Conservation (phyloP, 2,888 invertebrate species). For the Baronia brevicornis region DNA sequence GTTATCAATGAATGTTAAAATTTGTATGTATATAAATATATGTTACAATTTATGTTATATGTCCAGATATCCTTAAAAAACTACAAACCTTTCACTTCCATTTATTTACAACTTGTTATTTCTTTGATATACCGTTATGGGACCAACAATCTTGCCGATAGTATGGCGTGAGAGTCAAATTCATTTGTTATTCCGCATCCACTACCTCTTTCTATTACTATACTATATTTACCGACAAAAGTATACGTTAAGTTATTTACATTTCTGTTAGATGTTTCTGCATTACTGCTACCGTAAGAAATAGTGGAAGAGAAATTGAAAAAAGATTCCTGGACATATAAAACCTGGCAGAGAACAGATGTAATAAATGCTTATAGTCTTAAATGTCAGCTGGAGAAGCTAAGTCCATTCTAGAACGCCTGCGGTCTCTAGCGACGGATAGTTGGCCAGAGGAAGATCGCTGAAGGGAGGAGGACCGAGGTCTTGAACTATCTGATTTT, state of each 20-base stretch:
- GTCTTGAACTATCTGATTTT: conserved; percentile 55
- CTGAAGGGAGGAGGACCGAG: conserved; percentile 60
- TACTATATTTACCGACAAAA: too few relatives aligned
- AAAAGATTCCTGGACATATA: conserved; percentile 6
- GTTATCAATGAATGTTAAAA: conserved; percentile 4
- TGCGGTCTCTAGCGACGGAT: conserved; percentile 49
- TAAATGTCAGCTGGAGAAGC: conserved; percentile 58
- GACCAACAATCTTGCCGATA: conserved; percentile 6
- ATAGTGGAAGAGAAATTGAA: not conserved
- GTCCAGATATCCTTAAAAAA: conserved; percentile 6
- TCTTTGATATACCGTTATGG: not conserved
- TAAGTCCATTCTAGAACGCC: conserved; percentile 59
- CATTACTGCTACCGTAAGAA: conserved; percentile 2
- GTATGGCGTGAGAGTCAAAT: too few relatives aligned
- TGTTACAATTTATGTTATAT: conserved; percentile 3
- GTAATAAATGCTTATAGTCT: conserved; percentile 20
- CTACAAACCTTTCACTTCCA: not conserved
- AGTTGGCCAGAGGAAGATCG: conserved; percentile 62
- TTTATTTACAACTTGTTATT: conserved; percentile 3
- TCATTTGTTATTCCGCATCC: too few relatives aligned
- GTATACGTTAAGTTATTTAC: conserved; percentile 6
- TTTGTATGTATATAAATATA: conserved; percentile 2
- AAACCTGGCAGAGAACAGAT: conserved; percentile 6
- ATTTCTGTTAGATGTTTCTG: not conserved
- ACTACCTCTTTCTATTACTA: too few relatives aligned